Base-by-base conservation (phyloP, 2,797 vertebrate species). In the Pelochelys cantorii region DNA sequence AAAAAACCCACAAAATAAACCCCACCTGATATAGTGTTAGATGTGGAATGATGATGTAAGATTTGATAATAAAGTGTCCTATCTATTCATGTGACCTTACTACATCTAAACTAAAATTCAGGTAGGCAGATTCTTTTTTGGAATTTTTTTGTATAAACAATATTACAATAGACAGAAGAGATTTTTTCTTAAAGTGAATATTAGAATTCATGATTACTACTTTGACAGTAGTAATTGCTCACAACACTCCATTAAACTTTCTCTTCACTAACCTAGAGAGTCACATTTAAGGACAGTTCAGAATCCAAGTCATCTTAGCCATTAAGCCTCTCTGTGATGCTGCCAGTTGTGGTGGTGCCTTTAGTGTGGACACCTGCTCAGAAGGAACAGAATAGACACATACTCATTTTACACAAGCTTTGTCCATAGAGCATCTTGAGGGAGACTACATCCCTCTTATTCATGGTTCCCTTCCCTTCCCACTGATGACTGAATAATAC, bases 361-460 rank as follows among this genome's bases (percentile, higher is more conserved):
- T 86, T 84, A 95, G 86, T 91, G 81, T 84, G 93, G 94, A 95
- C 93, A 96, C 89, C 87, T 93, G 86, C 93, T 96, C 96, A 96
- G 29, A 96, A 91, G 83, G 84, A 87, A 13, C 83, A n/a, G 93
- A 96, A 95, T 18, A 77, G 86, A 90, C 93, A 81, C 96, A 2
- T 93, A 95, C 94, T 94, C 96, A 94, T 94, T 95, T 90, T 89
- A 90, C 89, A 92, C 79, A 95, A 96, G 96, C 81, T 95, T 96
- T 65, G 96, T 94, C 94, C 96, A 94, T 86, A 90, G 79, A 77
- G 56, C 88, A 93, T 95, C 95, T 95, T 88, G 94, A 87, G 93
- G 77, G 62, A 88, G 62, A 93, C 88, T 81, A 94, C 92, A 95
- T 85, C 93, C 91, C 89, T 95, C 93, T 86, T 83, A 25, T 81